Base-by-base conservation (phyloP, 2,113 vertebrate genomes). In the Tupaia tana region DNA sequence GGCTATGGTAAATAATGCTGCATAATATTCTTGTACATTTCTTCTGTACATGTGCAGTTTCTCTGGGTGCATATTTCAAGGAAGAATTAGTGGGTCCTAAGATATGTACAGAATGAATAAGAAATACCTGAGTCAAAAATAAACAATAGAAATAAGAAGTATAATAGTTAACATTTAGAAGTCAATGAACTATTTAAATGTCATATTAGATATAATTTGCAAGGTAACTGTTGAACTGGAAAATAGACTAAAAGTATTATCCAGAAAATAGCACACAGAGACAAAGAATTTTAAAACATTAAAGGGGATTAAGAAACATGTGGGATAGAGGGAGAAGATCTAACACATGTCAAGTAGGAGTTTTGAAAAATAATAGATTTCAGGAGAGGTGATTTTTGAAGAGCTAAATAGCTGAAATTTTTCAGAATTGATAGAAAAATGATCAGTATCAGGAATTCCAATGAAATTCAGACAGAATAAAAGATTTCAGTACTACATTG, bases 351-450 rank as follows among this genome's bases (percentile, higher is more conserved):
- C 59, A 88, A 82, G 25, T 78, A 82, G 16, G 52, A 81, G 52
- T 73, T 94, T 86, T 34, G 67, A 95, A 43, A 90, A 81, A 81
- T 67, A 31, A 79, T 18, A 92, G 15, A 95, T 81, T 81, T 94
- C 1, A 77, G 56, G 43, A 59, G 63, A 67, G 14, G 52, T 67
- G 15, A 56, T 86, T 85, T 85, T 94, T 83, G 27, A 92, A 93
- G 11, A 86, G 3, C 15, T 14, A 67, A 67, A 91, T 82, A 29
- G 29, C 24, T 88, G 93, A 85, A 61, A 18, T 29, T 84, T 92
- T 90, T 94, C 63, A 56, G 59, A 95, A 90, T 61, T 91, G 66
- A 66, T 90, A 31, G 43, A 92, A 92, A 86, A 79, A 54, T 88
- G 19, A 85, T 87, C 59, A 81, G 61, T 61, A 90, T 63, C 79